Base-by-base conservation (phyloP, 2,888 invertebrate species). In the Embidobia sp. region DNA sequence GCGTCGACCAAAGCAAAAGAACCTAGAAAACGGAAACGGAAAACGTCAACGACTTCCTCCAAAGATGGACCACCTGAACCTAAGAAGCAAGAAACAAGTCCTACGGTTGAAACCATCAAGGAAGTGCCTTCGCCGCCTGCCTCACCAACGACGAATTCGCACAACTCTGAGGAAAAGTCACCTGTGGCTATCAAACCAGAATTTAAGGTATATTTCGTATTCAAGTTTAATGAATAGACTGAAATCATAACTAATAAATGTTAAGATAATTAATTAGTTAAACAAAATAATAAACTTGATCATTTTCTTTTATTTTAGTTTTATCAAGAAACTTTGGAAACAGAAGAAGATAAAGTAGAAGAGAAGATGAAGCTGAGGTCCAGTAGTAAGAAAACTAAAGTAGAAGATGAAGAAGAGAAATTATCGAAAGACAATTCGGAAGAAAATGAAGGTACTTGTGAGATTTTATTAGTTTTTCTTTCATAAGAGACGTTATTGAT, bases 311-410 rank as follows among this genome's bases (percentile, higher is more conserved):
- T 4, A 3, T 33, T 37, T 37, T 85, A 93, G 92, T 98, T 98
- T 90, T 98, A 98, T 89, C 96, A 97, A 90, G 98, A 98, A 82
- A 98, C 97, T 0, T 90, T 97, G 75, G 95, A 96, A 81, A 92
- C 93, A 4, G 93, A 93, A 74, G 93, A 93, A 77, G 92, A 90
- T 64, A 92, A 92, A 84, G 40, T 27, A 7, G 92, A 92, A 64
- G 91, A 91, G 18, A 87, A 27, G 18, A 77, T 77, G 77, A 77
- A 72, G 48, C 44, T 72, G 10, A 53, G 66, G 7, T 75, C 73
- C 8, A 79, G 77, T 8, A 82, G 77, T 18, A 85, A 85, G 2
- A 85, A 86, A 3, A 80, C 83, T 1, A 79, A 77, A 40, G 79
- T 81, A 1, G 84, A 86, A 37, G 86, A 84, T 22, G 88, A 83